Base-by-base conservation (phyloP, 2,888 invertebrate genomes). In the Onthophagus sagittarius region DNA sequence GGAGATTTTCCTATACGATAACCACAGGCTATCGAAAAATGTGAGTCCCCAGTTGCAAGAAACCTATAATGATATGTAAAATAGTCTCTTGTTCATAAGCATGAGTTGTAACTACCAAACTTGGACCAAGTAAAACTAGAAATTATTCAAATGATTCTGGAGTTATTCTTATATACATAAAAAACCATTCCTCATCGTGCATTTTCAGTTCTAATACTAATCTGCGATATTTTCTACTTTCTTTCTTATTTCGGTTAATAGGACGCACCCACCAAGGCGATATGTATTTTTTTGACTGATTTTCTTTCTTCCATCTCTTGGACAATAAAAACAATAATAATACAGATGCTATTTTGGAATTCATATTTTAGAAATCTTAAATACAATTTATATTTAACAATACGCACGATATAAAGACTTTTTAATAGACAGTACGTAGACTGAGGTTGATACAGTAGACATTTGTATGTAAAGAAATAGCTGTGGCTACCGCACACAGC, bases 1-100 rank as follows among this genome's bases (percentile, higher is more conserved):
- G 81, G 82, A 39, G 79, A 76, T 77, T 80, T 79, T 9, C 78
- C 77, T 32, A 78, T 69, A 7, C 73, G 13, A 74, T 77, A 75
- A 2, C 7, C 31, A 15, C 69, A 39, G 14, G 69, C 73, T 14
- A 74, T 62, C 13, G 71, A 33, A 39, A 64, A 32, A 14, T 67
- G 15, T 15, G 65, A 15, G 33, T 70, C 72, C 13, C 72, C 74
- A 7, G 63, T 69, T 11, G 74, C 67, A 23, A 74, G 53, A 31
- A 23, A 69, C 62, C 71, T 71, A 63, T 3, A 64, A 69, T 13
- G 79, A 77, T 7, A 72, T 72, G 62, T 23, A 23, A 23, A 73
- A 11, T 9, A 72, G 6, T 71, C 5, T 63, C 14, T 72, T 32
- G 39, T 39, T n/a, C n/a, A n/a, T n/a, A n/a, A n/a, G n/a, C n/a